phyloP scores from a whole-genome alignment of 2,113 vertebrate species.

The Microcebus murinus region DNA sequence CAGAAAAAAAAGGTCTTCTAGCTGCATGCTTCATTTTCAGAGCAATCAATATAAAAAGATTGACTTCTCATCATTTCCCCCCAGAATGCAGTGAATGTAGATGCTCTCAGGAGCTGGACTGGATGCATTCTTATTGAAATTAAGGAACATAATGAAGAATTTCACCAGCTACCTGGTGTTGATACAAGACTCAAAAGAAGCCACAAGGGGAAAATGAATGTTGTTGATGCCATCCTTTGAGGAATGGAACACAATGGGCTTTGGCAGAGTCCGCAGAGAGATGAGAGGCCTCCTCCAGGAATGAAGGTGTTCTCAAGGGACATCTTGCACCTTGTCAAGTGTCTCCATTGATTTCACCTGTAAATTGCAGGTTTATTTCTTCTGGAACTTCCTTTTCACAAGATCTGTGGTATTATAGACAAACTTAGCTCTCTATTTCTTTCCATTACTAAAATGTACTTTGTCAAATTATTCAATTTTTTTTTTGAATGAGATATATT shows the following conservation, averaged over 20 bases:
- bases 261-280: not conserved
- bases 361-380: not conserved
- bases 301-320: accelerated
- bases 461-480: slow-evolving; percentile 11
- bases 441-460: not conserved
- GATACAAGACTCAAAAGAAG: not conserved
- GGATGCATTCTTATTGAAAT: slow-evolving; percentile 57
- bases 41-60: slow-evolving; percentile 51
- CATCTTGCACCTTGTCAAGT: accelerated
- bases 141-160: slow-evolving; percentile 11
- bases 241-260: not conserved
- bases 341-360: not conserved
- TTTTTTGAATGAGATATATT: slow-evolving; percentile 20
- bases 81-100: not conserved
- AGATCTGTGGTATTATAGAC: not conserved
- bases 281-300: not conserved
- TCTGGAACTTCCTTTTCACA: not conserved
- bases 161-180: not conserved
- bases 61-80: slow-evolving; percentile 55
- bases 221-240: not conserved
- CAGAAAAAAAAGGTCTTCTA: not conserved
- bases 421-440: not conserved
- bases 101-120: not conserved
- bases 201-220: not conserved
- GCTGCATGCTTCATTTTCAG: slow-evolving; percentile 52